Evolutionary conservation across 2,888 invertebrate genomes (phyloP), one percentile per base, ranked within the genome.

Genomic region (Torymus aiolomorphi): DNA sequence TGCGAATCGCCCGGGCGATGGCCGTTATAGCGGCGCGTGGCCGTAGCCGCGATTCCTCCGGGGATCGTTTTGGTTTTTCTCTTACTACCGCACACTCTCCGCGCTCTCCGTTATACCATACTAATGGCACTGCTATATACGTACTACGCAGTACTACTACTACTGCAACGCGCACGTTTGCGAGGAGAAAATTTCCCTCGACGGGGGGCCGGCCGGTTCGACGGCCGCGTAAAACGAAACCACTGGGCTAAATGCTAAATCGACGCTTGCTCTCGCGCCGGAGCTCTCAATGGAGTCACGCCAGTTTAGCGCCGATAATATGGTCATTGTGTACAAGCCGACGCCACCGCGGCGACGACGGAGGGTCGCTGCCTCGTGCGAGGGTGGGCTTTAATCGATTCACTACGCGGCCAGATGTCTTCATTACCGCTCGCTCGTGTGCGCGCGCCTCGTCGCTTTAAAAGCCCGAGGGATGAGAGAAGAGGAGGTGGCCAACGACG

Each of bases 251-350:
- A 85, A 86, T 83, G 83, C 85, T 84, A 85, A 87, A 87, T 88
- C 86, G 85, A 84, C 84, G 84, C 85, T 31, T 31, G 31, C 31
- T 31, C 31, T 3, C 5, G 31, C 8, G 31, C 5, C 31, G 31
- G 31, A 3, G 3, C 31, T 31, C 31, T 87, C 87, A 86, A 88
- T 88, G 86, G 87, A 86, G 86, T 89, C 87, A 86, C 86, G 86
- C 85, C 87, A 86, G 85, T 87, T 88, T 86, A 87, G 82, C 85
- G 82, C 80, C 86, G 85, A 87, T 89, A 88, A 88, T 86, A 85
- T 86, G 87, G 85, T 85, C 87, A 85, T 84, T 84, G 83, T 84
- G 83, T 81, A 75, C 63, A 49, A 16, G 49, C 61, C 57, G 24
- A 52, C 76, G n/a, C 31, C 31, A 31, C 31, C 31, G 18, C 71